phyloP scores from a whole-genome alignment of 2,113 vertebrate genomes.

The Cathartes aura region DNA sequence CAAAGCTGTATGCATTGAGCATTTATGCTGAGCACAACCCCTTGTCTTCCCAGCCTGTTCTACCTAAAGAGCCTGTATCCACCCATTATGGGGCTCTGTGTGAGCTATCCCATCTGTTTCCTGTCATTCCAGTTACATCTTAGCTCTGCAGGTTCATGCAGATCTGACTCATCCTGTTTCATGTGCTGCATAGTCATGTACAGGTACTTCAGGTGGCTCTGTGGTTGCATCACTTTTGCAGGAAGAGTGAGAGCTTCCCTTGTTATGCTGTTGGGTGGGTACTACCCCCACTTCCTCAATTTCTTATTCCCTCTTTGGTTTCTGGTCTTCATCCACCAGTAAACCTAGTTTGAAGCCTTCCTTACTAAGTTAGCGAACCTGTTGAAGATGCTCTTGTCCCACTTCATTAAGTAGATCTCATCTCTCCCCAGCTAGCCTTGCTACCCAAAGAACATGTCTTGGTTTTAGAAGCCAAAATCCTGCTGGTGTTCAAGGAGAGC shows the following conservation, averaged over 20 bases:
- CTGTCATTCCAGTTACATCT: neutral
- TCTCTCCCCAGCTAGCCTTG: neutral
- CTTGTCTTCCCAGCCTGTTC: neutral
- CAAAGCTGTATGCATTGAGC: neutral
- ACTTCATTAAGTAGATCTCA: neutral
- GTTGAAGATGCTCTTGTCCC: neutral
- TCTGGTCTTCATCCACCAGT: neutral
- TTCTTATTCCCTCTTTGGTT: neutral
- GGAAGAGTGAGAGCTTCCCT: neutral
- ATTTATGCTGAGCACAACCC: neutral
- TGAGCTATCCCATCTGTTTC: neutral
- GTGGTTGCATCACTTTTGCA: neutral
- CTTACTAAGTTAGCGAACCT: neutral
- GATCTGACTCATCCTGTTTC: neutral
- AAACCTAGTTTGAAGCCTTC: neutral
- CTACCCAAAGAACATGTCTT: neutral
- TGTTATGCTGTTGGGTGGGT: neutral
- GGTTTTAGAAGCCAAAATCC: neutral
- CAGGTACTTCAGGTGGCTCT: neutral
- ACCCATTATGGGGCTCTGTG: neutral
- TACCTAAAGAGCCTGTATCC: neutral
- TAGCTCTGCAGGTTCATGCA: neutral
- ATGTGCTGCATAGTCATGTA: neutral
- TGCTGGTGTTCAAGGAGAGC: neutral
- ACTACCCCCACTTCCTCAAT: neutral